phyloP scores from a whole-genome alignment of 2,113 vertebrate genomes.

The Cyanoliseus patagonus region DNA sequence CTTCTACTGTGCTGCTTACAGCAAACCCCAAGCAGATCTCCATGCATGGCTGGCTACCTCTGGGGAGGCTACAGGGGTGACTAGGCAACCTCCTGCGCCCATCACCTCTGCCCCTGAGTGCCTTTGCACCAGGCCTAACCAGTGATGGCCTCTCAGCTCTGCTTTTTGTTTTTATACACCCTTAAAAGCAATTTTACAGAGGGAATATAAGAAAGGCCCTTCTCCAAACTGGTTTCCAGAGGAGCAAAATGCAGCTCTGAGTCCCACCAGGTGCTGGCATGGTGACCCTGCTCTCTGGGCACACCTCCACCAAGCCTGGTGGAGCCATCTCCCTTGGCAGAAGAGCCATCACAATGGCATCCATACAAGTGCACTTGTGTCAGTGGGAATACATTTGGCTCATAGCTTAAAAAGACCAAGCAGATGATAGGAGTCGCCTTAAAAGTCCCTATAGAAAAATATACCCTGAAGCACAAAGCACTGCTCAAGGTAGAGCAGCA shows the following conservation, averaged over 20 bases:
- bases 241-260: neutral
- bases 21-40: neutral
- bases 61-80: neutral
- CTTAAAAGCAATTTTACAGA: neutral
- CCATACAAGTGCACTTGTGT: rapidly evolving
- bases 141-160: neutral
- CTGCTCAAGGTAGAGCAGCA: neutral
- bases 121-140: rapidly evolving
- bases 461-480: neutral
- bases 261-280: neutral
- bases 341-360: neutral
- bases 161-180: neutral
- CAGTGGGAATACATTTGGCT: neutral
- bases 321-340: neutral
- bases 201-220: neutral
- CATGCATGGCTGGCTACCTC: rapidly evolving
- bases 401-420: neutral
- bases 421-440: neutral
- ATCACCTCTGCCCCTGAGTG: rapidly evolving
- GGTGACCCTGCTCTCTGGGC: neutral
- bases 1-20: neutral
- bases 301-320: rapidly evolving
- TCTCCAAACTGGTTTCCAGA: neutral
- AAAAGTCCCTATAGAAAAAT: neutral
- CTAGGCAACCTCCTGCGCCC: rapidly evolving